These are phyloP conservation scores for Rhopilema esculentum DNA, from an alignment of 30 jellyfish, hydroid and myxozoan species.

Conservation along the genomic window DNA sequence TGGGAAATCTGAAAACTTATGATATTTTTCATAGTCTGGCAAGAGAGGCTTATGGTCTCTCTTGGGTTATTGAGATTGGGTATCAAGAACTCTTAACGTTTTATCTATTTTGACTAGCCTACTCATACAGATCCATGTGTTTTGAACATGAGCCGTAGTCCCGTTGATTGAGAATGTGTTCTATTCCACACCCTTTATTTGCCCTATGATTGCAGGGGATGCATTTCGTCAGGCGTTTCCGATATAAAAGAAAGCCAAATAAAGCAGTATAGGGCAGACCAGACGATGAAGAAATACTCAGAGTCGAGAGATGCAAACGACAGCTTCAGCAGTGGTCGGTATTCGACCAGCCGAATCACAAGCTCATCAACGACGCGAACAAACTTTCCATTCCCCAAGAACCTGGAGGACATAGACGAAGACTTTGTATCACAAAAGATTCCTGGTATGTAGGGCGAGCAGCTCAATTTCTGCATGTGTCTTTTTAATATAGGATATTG, in stretches of 20 bases:
- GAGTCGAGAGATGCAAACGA: slow-evolving; percentile 2
- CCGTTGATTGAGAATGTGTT: background rate
- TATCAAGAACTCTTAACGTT: no score
- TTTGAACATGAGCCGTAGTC: no score
- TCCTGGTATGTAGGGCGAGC: slow-evolving; percentile 47
- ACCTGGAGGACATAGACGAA: background rate
- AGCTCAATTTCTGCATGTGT: no score
- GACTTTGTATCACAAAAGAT: slow-evolving; percentile 15
- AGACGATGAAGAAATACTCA: background rate
- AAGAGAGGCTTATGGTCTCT: no score
- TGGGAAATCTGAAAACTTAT: no score
- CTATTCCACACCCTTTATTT: background rate
- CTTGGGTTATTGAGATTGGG: no score
- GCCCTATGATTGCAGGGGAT: slow-evolving; percentile 2
- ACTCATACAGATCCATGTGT: no score
- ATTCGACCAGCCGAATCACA: slow-evolving; percentile 26
- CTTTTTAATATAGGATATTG: no score
- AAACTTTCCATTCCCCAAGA: background rate
- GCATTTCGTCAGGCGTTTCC: background rate
- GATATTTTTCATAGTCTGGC: no score
- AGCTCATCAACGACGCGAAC: slow-evolving; percentile 29
- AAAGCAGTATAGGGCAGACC: background rate
- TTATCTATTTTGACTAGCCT: no score
- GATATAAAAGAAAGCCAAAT: slow-evolving; percentile 1
- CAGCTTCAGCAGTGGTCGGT: slow-evolving; percentile 40